Base-by-base conservation (phyloP, 2,113 vertebrate genomes). In the Siphamia tubifer region DNA sequence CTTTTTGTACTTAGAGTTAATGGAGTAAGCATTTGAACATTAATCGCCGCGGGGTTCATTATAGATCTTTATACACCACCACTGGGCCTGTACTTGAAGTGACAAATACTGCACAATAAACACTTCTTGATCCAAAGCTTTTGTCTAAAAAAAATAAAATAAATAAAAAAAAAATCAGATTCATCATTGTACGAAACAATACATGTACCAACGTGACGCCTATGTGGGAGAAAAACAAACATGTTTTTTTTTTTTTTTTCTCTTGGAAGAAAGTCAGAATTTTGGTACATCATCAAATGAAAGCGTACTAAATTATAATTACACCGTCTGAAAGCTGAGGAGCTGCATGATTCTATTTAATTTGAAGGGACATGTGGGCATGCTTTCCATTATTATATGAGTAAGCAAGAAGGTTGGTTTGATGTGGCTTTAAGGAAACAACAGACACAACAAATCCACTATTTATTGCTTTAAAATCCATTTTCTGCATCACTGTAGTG, bases 231-330 rank as follows among this genome's bases (percentile, higher is more conserved):
- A n/a, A 40, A 61, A 52, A 62, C 24, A 51, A 61, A 73, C 74
- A 17, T n/a, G n/a, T n/a, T n/a, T n/a, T n/a, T n/a, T n/a, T n/a
- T n/a, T n/a, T n/a, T n/a, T n/a, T 39, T 57, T 55, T 25, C 23
- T 55, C 36, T 66, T 20, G 13, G n/a, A 42, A 28, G 36, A 31
- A 40, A 82, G 15, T 8, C 54, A 61, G 27, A 57, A 54, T 64
- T 81, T 73, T 68, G 52, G 27, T 35, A 55, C 4, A 13, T 54
- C 34, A 56, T 63, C 13, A 53, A 63, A 48, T 28, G 15, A 65
- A 65, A 68, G 47, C 30, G 19, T 15, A 27, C 28, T 47, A n/a
- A 54, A 25, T 62, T 48, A 47, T 72, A 64, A 75, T 75, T 39
- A 64, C 56, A 40, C 15, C 9, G 15, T 51, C 52, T 30, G 16